Evolutionary conservation across 1,140 invertebrate species (phyloP), one percentile per base, ranked within the genome.

Genomic region (Zaprionus africanus): DNA sequence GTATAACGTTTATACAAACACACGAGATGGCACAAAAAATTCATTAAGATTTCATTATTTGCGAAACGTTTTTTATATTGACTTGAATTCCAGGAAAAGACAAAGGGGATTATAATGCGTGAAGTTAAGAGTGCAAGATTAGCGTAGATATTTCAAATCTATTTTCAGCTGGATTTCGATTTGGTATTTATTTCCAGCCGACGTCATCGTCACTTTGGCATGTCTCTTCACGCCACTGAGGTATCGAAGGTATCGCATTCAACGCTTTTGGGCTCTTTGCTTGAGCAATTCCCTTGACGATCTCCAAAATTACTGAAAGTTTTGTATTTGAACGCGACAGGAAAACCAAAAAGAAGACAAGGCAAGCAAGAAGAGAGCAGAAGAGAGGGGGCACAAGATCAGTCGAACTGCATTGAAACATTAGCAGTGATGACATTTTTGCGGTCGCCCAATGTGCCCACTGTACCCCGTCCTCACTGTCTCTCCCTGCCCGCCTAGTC

Each of bases 361-460:
- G 31, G 2, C 31, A 26, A 12, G 36, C 31, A 26, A 5, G 7
- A 19, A 2, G 36, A 31, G 28, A 41, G 36, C 12, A 51, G 49
- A 9, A 5, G 24, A 5, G 26, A 28, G 2, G 43, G n/a, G 22
- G 34, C 57, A 56, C 69, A 70, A 79, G 49, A 68, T 74, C 61
- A 68, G 69, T 69, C 75, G 79, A 79, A 90, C 85, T 88, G 85
- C 85, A 88, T 90, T 90, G 85, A 90, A 90, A 90, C 86, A 90
- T 91, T 91, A 84, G 85, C 90, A 91, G 88, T 91, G 88, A 91
- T 91, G 88, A 91, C 90, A 91, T 91, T 92, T 91, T 71, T 91
- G 90, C 67, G 85, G 85, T 91, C 78, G 73, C 64, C 54, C 51
- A 46, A n/a, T 46, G 13, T 63, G 6, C 11, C 19, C 43, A 36